Conservation (phyloP, 2,797 vertebrate genomes). For the Myotis pilosus region DNA sequence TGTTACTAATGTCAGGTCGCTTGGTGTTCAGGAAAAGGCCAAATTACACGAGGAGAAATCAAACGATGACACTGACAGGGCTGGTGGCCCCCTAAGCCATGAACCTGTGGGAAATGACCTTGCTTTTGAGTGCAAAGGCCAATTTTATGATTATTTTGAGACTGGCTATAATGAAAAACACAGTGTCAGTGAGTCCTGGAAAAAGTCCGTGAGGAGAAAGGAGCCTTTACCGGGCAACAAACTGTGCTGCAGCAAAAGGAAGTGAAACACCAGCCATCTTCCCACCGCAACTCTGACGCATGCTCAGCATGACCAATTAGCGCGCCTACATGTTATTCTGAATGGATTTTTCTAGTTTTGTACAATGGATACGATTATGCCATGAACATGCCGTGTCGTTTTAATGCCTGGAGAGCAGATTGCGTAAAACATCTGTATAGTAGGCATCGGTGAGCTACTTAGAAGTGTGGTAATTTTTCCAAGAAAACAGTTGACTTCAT, state of each 20-base stretch:
- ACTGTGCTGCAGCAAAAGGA: constrained; percentile 88
- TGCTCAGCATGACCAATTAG: constrained; percentile 77
- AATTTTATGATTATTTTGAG: constrained; percentile 86
- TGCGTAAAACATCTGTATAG: constrained; percentile 74
- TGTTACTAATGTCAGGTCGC: constrained; percentile 80
- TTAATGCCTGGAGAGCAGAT: constrained; percentile 79
- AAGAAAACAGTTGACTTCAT: constrained; percentile 70
- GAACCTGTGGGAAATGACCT: constrained; percentile 81
- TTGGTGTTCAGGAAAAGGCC: constrained; percentile 82
- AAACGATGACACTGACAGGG: constrained; percentile 75
- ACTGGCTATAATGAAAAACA: constrained; percentile 84
- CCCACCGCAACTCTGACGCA: constrained; percentile 70
- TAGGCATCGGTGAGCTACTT: constrained; percentile 78
- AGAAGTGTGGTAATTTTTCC: constrained; percentile 74
- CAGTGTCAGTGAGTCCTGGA: constrained; percentile 85
- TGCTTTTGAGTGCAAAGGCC: constrained; percentile 84
- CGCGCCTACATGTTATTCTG: constrained; percentile 80
- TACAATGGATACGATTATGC: constrained; percentile 82
- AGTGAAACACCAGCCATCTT: constrained; percentile 87
- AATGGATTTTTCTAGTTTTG: constrained; percentile 86
- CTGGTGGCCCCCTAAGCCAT: constrained; percentile 76
- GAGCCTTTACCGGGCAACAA: constrained; percentile 83
- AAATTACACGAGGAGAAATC: constrained; percentile 79
- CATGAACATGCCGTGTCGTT: constrained; percentile 73
- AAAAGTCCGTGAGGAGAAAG: constrained; percentile 87